A percentile compares a stretch with the other conserved stretches of the same genome.
These are phyloP conservation scores for Paracanthobrama guichenoti DNA, from an alignment of 2,113 vertebrate species.

Conservation along the genomic window DNA sequence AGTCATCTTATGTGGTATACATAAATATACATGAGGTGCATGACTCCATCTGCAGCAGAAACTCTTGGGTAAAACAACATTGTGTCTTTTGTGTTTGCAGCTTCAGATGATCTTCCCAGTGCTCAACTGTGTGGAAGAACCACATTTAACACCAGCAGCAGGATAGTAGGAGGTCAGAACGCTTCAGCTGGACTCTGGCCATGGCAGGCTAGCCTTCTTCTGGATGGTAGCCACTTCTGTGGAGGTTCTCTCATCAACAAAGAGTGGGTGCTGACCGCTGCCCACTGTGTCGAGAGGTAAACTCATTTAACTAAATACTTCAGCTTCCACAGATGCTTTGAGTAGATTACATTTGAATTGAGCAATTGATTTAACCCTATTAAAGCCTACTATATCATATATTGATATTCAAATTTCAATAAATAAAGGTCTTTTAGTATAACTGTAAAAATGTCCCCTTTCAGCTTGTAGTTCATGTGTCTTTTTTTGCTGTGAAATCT, in stretches of 20 bases:
- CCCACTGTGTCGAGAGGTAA: slow-evolving; percentile 65
- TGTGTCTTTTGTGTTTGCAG: background rate
- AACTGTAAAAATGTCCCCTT: no score
- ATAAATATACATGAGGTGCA: no score
- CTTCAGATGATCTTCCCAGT: background rate
- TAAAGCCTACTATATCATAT: no score
- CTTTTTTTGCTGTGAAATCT: no score
- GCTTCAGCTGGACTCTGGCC: slow-evolving; percentile 67
- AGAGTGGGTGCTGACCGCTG: slow-evolving; percentile 70
- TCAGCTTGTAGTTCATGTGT: no score
- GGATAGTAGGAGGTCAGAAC: slow-evolving; percentile 68
- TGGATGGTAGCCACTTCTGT: slow-evolving; percentile 54
- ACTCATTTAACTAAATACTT: background rate
- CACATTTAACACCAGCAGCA: slow-evolving; percentile 31
- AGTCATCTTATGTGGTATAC: no score
- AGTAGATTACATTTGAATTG: background rate
- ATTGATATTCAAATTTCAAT: no score
- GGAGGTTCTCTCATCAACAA: slow-evolving; percentile 70
- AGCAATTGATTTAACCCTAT: background rate
- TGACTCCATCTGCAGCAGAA: background rate
- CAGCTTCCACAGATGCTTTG: background rate
- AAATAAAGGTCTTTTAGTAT: no score
- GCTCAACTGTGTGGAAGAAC: slow-evolving; percentile 58
- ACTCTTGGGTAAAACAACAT: no score
- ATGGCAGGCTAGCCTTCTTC: slow-evolving; percentile 69